phyloP scores from a whole-genome alignment of 2,113 vertebrate species.

The Varanus salvator region DNA sequence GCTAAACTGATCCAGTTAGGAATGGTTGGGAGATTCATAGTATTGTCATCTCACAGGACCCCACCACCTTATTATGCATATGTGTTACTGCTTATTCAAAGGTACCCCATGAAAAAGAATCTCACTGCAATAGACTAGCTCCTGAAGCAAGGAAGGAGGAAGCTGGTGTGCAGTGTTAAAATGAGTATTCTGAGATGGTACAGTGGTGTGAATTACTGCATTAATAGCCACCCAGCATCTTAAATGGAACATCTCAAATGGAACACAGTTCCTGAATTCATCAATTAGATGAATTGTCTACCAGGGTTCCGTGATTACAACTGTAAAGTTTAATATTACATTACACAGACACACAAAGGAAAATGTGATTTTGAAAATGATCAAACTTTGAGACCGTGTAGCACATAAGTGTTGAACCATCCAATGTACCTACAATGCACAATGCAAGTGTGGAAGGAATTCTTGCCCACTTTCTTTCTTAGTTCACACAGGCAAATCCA shows the following conservation, averaged over 20 bases:
- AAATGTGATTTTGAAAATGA: background rate
- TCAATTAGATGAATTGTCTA: background rate
- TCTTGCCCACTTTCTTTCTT: too few species aligned
- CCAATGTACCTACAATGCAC: too few species aligned
- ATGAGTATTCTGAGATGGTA: background rate
- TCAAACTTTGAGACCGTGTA: background rate
- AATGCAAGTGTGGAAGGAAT: background rate
- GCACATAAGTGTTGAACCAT: background rate
- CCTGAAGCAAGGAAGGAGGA: too few species aligned
- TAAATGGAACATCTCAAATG: background rate
- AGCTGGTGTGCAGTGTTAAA: background rate
- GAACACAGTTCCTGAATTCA: background rate
- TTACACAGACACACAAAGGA: background rate
- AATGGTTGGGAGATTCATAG: background rate
- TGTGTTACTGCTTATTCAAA: background rate
- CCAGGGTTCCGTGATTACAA: background rate
- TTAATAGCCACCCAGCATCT: background rate
- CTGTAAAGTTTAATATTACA: background rate
- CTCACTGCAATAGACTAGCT: background rate
- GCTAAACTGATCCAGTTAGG: background rate
- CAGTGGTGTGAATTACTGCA: background rate
- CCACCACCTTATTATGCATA: background rate
- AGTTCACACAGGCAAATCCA: background rate
- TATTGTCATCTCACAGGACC: background rate
- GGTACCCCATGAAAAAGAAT: too few species aligned